Base-by-base conservation (phyloP, 2,113 vertebrate species). In the Eolophus roseicapilla region DNA sequence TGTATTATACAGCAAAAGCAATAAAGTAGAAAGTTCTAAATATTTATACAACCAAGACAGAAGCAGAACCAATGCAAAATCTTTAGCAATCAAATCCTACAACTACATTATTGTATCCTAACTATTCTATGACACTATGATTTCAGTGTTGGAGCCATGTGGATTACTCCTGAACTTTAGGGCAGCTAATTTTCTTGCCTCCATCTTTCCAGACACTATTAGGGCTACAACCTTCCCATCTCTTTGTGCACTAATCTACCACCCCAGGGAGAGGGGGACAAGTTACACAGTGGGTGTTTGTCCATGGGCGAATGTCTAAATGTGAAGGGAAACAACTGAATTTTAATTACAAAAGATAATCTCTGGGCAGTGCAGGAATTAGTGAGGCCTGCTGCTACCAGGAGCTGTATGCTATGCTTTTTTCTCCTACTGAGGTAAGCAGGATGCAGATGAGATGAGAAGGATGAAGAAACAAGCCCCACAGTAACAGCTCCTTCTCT, bases 321-420 rank as follows among this genome's bases (percentile, higher is more conserved):
- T 52, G 57, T 46, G 83, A 95, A 84, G 78, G 74, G 81, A 92
- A 92, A 95, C 92, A 93, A 94, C 55, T 86, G 81, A 74, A 92
- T 95, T 95, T 96, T 92, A 95, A 95, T 92, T 37, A 93, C 83
- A 63, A 33, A 79, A 91, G 52, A 31, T 91, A 79, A 75, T 95
- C 94, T 92, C 88, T 82, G 86, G 77, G 81, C 80, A 89, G 83
- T 14, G 25, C 57, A 93, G 74, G 84, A 94, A 91, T 94, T 62
- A 86, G 24, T 62, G 62, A 28, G 67, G 31, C 50, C 82, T 55
- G 35, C n/a, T 64, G 29, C 65, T 86, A 62, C 83, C 64, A 81
- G 82, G 77, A 89, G n/a, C 77, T 79, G 28, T 2, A 1, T 64
- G 41, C 65, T 88, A 41, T 28, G n/a, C 10, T 39, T 35, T 59